Evolutionary conservation across 2,888 invertebrate genomes (phyloP).

Genomic region (Phengaris arion): DNA sequence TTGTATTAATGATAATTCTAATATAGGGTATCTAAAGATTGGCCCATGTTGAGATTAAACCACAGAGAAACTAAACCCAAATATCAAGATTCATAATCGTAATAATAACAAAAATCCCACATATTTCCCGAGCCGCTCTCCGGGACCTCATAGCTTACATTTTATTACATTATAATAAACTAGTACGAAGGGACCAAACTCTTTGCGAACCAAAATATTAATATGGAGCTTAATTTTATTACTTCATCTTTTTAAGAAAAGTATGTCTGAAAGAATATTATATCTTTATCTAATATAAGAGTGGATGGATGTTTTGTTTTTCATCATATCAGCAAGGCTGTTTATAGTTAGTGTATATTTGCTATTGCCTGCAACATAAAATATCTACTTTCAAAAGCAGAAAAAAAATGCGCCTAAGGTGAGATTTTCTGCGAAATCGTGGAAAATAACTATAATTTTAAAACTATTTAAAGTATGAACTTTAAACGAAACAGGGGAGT

Average conservation of each 20-base stretch:
- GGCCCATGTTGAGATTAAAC: not conserved
- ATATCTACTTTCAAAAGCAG: too few species aligned
- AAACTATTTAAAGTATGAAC: too few species aligned
- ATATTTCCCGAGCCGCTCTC: not conserved
- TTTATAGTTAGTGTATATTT: too few species aligned
- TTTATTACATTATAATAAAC: constrained; percentile 25
- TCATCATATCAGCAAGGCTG: not conserved
- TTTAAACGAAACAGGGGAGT: too few species aligned
- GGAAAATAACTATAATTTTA: too few species aligned
- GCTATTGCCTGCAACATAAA: too few species aligned
- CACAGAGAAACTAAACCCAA: too few species aligned
- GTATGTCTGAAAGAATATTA: not conserved
- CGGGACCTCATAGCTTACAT: not conserved
- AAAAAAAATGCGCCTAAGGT: too few species aligned
- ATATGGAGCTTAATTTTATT: constrained; percentile 3
- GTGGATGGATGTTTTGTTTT: not conserved
- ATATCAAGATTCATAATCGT: constrained; percentile 15
- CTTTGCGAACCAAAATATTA: constrained; percentile 18
- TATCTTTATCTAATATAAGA: not conserved
- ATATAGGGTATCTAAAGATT: not conserved
- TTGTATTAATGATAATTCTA: too few species aligned
- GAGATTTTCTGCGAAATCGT: too few species aligned
- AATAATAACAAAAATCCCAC: constrained; percentile 14
- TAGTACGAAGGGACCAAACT: constrained; percentile 1
- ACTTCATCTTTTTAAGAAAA: not conserved